Conservation (phyloP, 2,797 vertebrate genomes). For the Fistularia tabacaria region DNA sequence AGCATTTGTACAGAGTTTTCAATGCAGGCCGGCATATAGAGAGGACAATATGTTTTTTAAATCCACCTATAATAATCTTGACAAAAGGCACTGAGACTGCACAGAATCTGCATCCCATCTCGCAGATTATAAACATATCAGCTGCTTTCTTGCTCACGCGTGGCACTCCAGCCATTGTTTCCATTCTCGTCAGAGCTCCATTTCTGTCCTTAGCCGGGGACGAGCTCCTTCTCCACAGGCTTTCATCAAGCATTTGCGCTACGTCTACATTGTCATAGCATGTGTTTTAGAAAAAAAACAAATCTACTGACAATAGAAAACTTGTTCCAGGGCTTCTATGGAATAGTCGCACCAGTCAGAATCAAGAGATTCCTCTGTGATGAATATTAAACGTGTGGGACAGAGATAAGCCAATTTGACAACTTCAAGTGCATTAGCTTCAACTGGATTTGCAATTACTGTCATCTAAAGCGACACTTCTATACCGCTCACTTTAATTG, state of each 20-base stretch:
- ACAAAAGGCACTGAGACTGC: conserved; percentile 31
- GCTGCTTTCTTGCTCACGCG: conserved; percentile 10
- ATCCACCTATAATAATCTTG: conserved; percentile 43
- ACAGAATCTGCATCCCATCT: conserved; percentile 23
- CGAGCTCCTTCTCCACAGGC: conserved; percentile 5
- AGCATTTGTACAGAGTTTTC: too few species aligned
- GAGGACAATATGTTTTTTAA: conserved; percentile 29
- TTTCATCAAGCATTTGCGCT: conserved; percentile 23
- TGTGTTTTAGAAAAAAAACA: conserved; percentile 11
- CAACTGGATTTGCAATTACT: conserved; percentile 49
- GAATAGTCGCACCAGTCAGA: conserved; percentile 12
- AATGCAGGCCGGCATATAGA: too few species aligned
- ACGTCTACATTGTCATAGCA: conserved; percentile 5
- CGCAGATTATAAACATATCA: conserved; percentile 18
- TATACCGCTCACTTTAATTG: conserved; percentile 29
- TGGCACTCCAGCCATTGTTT: too few species aligned
- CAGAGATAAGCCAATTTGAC: conserved; percentile 23
- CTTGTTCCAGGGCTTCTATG: conserved; percentile 9
- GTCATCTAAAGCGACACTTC: conserved; percentile 38
- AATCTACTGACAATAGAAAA: background rate
- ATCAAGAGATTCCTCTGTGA: conserved; percentile 15
- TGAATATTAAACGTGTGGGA: conserved; percentile 22
- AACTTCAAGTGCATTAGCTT: conserved; percentile 41
- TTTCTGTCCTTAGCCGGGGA: background rate
- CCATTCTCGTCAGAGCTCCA: too few species aligned